Evolutionary conservation across 1,140 invertebrate species (phyloP).

Genomic region (Antheraea mylitta): DNA sequence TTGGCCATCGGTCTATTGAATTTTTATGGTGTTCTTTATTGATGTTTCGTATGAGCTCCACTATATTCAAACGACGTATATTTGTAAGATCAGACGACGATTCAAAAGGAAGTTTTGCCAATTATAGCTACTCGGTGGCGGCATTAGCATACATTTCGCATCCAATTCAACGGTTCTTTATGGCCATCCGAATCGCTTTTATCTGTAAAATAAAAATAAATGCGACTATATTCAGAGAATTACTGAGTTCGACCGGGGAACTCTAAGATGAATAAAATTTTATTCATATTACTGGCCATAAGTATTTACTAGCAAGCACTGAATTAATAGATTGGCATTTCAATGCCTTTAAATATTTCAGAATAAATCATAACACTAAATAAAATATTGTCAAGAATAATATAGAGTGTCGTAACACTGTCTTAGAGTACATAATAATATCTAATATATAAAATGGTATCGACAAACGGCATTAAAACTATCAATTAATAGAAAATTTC

Average conservation of each 20-base stretch:
- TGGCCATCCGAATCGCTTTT: slow-evolving; percentile 61
- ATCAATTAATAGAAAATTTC: slow-evolving; percentile 66
- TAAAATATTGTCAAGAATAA: slow-evolving; percentile 17
- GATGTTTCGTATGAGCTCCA: slow-evolving; percentile 58
- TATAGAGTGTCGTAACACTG: slow-evolving; percentile 19
- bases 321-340: background rate
- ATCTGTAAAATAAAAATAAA: slow-evolving; percentile 68
- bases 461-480: slow-evolving; percentile 55
- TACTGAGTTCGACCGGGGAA: slow-evolving; percentile 19
- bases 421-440: slow-evolving; percentile 29
- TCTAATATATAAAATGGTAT: slow-evolving; percentile 31
- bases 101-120: slow-evolving; percentile 64
- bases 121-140: slow-evolving; percentile 50
- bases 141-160: slow-evolving; percentile 72
- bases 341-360: background rate
- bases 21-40: slow-evolving; percentile 70
- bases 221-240: slow-evolving; percentile 36
- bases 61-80: slow-evolving; percentile 48
- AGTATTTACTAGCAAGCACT: background rate
- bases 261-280: slow-evolving; percentile 20
- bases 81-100: slow-evolving; percentile 62
- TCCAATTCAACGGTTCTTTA: slow-evolving; percentile 58
- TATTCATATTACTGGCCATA: slow-evolving; percentile 13
- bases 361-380: slow-evolving; percentile 15
- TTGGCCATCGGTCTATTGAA: slow-evolving; percentile 63